Base-by-base conservation (phyloP, 2,113 vertebrate genomes). In the Numida meleagris region DNA sequence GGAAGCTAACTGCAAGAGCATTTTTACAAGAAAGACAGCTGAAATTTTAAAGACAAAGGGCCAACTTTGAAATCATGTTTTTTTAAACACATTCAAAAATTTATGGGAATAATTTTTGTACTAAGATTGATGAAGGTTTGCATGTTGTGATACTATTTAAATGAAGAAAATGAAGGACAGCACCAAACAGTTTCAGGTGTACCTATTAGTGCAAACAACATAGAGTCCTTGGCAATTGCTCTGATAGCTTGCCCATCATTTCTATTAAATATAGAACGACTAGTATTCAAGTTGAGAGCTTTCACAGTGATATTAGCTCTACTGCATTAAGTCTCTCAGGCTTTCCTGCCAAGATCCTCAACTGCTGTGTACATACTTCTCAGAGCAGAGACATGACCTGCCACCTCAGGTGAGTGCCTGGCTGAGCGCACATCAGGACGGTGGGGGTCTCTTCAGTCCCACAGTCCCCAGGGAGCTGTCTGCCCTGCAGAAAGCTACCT, bases 11-110 rank as follows among this genome's bases (percentile, higher is more conserved):
- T 40, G 62, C 57, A 89, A 66, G 45, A 71, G 33, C 9, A 74
- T 77, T 87, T 94, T 94, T 80, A 51, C 15, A 77, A 46, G 42
- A 88, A 89, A 91, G 88, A 63, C 33, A 70, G 45, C 31, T n/a
- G 55, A 68, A 77, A 58, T 43, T 88, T 79, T 74, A 58, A 77
- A 46, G 29, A 65, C 17, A 67, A 74, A 80, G 40, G 17, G 31
- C 9, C 10, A 71, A n/a, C 21, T 92, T 86, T 17, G n/a, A 86
- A 91, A 91, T 43, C 1, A 62, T 34, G 11, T 1, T 15, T 55
- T 88, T 71, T 95, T 19, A 53, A 94, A 73, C 4, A 18, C 10
- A 50, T 87, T 90, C 4, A 74, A 70, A 82, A 77, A 46, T 45
- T 63, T 59, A 71, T 27, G 71, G 13, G 31, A 75, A 15, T 82